Conservation (phyloP, 2,888 invertebrate genomes). For the Acholoe squamosa region DNA sequence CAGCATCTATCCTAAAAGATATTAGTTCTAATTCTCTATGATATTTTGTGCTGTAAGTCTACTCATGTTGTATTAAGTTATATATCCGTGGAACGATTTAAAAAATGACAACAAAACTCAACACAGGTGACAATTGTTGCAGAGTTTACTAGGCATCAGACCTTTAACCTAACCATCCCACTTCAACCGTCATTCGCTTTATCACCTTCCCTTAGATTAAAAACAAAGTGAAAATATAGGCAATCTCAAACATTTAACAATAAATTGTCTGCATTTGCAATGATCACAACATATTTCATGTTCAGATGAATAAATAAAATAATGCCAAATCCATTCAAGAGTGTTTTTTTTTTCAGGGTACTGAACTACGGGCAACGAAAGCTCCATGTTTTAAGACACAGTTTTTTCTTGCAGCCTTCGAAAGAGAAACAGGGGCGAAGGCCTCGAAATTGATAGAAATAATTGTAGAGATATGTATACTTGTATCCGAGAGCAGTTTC, state of each 20-base stretch:
- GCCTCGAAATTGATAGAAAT: background rate
- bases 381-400: background rate
- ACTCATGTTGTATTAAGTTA: no score
- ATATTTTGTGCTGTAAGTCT: no score
- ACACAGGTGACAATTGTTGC: background rate
- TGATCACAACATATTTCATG: background rate
- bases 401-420: background rate
- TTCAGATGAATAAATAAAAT: background rate
- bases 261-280: background rate
- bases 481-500: background rate
- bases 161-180: background rate
- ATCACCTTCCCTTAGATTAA: background rate
- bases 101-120: background rate
- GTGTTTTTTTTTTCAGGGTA: background rate
- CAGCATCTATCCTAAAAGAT: no score
- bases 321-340: background rate
- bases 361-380: background rate
- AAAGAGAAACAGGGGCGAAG: background rate
- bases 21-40: no score
- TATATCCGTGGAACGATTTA: no score
- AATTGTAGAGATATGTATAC: background rate
- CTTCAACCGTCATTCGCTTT: background rate
- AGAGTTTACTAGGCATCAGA: constrained; percentile 17
- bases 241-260: constrained; percentile 20
- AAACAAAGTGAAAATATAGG: background rate